Base-by-base conservation (phyloP, 2,113 vertebrate genomes). In the Cottus gobio region DNA sequence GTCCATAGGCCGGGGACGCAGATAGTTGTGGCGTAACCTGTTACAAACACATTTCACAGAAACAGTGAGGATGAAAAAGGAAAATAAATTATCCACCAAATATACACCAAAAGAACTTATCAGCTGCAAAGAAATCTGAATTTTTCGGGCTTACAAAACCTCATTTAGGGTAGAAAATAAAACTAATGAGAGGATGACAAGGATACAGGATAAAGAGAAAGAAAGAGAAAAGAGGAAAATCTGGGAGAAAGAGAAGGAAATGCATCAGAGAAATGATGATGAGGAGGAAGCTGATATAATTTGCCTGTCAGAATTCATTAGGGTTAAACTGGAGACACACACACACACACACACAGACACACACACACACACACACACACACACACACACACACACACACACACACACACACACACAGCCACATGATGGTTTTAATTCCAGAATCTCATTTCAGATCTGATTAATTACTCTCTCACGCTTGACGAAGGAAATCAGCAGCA, bases 401-500 rank as follows among this genome's bases (percentile, higher is more conserved):
- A 30, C 58, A 20, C 39, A 64, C 71, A 57, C 56, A 30, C 80
- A 75, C 79, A 31, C 64, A 80, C 64, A 72, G 71, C 60, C 63
- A 30, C 58, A 20, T 34, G 1, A 44, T 66, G 81, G 71, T 82
- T 90, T 92, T 91, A 91, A 91, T 91, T 91, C 82, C 85, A 91
- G 91, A 91, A 92, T 92, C 91, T 92, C 85, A 92, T 92, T 92
- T 92, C 80, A 92, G 86, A 92, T 92, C 91, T 92, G 89, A 92
- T 91, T 92, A 92, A 92, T 92, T 92, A 91, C 91, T 90, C 89
- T 91, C 80, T 91, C 91, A 92, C 86, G 89, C 89, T 91, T 92
- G 91, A 91, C 86, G 71, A 90, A 92, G 87, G 82, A 90, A 91
- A 89, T 92, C 87, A 87, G 84, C 84, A 87, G 86, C 87, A 88